Base-by-base conservation (phyloP, 2,888 invertebrate species). In the Hipparchia semele region DNA sequence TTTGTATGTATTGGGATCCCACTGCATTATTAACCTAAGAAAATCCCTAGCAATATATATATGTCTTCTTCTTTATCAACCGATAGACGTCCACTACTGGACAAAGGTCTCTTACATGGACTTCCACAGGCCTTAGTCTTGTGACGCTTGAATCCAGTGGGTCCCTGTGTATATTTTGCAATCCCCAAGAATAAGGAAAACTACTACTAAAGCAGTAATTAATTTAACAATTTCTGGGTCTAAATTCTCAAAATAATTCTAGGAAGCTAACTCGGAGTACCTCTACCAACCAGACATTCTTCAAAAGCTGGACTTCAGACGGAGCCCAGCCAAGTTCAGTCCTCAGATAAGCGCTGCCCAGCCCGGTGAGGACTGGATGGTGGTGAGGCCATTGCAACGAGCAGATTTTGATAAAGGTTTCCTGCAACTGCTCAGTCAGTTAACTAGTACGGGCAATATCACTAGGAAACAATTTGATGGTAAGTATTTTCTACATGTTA, bases 381-480 rank as follows among this genome's bases (percentile, higher is more conserved):
- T 95, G 10, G 96, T 98, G 46, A 95, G 98, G 78, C 98, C 98
- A 0, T 91, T 99, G 33, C 96, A 96, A 85, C 92, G 96, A 66
- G 95, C 95, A 0, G 98, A 99, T 85, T 98, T 96, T 87, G 96
- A 97, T 79, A 97, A 96, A 90, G 98, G 98, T 0, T 98, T 97
- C 84, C 86, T 98, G 70, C 95, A 97, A 80, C 90, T 99, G 68
- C 92, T 99, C 9, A 94, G 96, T 4, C 98, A 99, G 86, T 94
- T 99, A 58, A 99, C 99, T 2, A 94, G 95, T 75, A 98, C 98
- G 23, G 99, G 99, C 74, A 96, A 96, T 87, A 94, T 98, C 39
- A 94, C 95, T 49, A 94, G 95, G 81, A 96, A 96, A 80, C 96
- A 96, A 82, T 99, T 98, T 95, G 94, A 96, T 92, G 96, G 98